Percentiles rank a stretch among this genome's conserved stretches.
phyloP scores from a whole-genome alignment of 2,888 invertebrate species.

The Syrista parreyssii region DNA sequence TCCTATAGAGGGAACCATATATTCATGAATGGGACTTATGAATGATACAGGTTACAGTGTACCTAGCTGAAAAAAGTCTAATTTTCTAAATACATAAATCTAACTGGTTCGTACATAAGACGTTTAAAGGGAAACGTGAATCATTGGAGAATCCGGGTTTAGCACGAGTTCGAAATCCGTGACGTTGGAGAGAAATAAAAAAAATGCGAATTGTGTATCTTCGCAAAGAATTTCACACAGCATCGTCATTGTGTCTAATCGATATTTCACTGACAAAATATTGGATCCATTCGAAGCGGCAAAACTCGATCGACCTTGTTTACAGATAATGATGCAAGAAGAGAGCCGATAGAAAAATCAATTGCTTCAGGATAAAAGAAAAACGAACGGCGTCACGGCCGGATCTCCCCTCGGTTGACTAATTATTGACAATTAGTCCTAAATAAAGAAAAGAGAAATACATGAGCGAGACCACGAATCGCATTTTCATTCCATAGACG shows the following conservation, averaged over 20 bases:
- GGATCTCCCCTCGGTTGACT: not conserved
- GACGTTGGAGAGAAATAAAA: conserved; percentile 8
- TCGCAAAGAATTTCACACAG: not conserved
- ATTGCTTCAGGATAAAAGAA: not conserved
- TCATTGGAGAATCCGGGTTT: not conserved
- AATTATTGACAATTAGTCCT: conserved; percentile 4
- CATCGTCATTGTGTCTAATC: not conserved
- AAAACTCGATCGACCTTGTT: not conserved
- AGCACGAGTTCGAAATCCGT: not conserved
- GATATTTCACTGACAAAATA: not conserved
- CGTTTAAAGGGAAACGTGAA: not conserved
- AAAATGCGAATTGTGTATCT: not conserved
- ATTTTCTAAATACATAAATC: not conserved
- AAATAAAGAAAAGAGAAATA: not conserved
- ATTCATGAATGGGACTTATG: not conserved
- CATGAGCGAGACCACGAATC: not conserved
- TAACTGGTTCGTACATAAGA: not conserved
- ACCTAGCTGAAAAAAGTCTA: not conserved
- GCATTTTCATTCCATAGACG: conserved; percentile 1
- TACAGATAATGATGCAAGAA: not conserved
- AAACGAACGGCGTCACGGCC: not conserved
- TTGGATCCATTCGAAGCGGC: not conserved
- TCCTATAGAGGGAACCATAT: not conserved
- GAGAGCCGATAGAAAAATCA: not conserved
- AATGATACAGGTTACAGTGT: not conserved